Percentiles rank a stretch among this genome's conserved stretches.
These are phyloP conservation scores for Ceratoteleas bidentatus DNA, from an alignment of 1,140 invertebrate species.

Conservation along the genomic window DNA sequence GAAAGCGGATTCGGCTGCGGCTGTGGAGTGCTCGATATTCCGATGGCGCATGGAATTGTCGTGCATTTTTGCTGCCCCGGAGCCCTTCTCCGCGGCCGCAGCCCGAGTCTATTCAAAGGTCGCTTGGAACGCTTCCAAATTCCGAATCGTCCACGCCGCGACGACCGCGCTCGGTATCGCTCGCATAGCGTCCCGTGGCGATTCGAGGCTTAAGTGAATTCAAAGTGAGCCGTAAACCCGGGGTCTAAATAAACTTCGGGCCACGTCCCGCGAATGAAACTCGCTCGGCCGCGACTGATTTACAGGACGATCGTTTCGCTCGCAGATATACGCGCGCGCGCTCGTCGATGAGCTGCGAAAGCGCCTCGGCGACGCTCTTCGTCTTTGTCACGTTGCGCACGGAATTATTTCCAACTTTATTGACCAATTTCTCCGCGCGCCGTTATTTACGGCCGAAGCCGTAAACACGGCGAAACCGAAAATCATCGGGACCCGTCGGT, in stretches of 20 bases:
- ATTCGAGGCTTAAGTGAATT: slow-evolving; percentile 77
- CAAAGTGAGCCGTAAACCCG: slow-evolving; percentile 77
- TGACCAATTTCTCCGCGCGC: slow-evolving; percentile 31
- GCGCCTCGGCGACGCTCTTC: slow-evolving; percentile 17
- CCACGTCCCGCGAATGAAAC: slow-evolving; percentile 65
- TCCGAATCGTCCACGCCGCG: slow-evolving; percentile 73
- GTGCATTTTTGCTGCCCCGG: slow-evolving; percentile 44
- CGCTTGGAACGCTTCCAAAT: slow-evolving; percentile 79
- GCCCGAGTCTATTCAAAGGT: slow-evolving; percentile 78
- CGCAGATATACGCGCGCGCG: slow-evolving; percentile 56
- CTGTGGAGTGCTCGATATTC: slow-evolving; percentile 32
- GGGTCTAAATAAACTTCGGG: slow-evolving; percentile 77
- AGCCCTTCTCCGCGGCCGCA: slow-evolving; percentile 53
- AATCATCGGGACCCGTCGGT: slow-evolving; percentile 55
- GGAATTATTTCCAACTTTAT: slow-evolving; percentile 42
- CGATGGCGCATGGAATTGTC: slow-evolving; percentile 42
- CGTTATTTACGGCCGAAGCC: slow-evolving; percentile 26
- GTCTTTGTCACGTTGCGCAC: slow-evolving; percentile 43
- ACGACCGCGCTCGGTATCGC: slow-evolving; percentile 45
- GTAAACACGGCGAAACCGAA: slow-evolving; percentile 32
- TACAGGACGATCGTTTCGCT: slow-evolving; percentile 68
- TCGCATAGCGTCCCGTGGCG: slow-evolving; percentile 68
- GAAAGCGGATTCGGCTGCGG: slow-evolving; percentile 24
- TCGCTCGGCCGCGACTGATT: slow-evolving; percentile 69
- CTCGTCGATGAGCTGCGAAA: slow-evolving; percentile 65